A percentile compares a stretch with the other conserved stretches of the same genome.
Conservation (phyloP, 2,113 vertebrate species). For the Steatornis caripensis region DNA sequence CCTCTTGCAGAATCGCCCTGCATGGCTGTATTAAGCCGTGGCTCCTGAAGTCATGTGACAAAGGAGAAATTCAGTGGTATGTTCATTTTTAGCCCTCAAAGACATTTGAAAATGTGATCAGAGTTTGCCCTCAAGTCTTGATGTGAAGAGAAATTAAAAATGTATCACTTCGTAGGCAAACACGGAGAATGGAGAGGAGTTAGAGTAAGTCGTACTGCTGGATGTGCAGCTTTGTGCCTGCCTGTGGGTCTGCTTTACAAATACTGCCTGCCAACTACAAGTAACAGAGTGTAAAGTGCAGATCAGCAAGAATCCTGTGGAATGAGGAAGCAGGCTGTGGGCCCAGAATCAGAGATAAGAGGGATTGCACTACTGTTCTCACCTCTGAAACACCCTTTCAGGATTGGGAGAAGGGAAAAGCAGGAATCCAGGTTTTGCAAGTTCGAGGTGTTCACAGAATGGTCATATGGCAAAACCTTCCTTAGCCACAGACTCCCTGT, state of each 20-base stretch:
- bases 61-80: neutral
- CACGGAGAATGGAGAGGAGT: neutral
- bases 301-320: constrained; percentile 45
- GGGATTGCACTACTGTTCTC: constrained; percentile 39
- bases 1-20: neutral
- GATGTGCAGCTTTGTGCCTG: neutral
- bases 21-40: neutral
- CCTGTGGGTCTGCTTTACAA: neutral
- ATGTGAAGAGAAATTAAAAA: neutral
- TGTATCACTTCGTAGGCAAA: neutral
- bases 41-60: neutral
- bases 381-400: constrained; percentile 40
- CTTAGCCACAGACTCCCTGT: neutral
- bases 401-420: constrained; percentile 31
- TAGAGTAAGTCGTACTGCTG: neutral
- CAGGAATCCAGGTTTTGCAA: constrained; percentile 55
- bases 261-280: constrained; percentile 6
- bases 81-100: neutral
- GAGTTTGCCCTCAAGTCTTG: neutral
- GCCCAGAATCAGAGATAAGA: constrained; percentile 59
- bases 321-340: constrained; percentile 63
- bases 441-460: neutral
- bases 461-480: constrained; percentile 13
- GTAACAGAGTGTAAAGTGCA: constrained; percentile 53
- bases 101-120: neutral